Percentiles rank a stretch among this genome's conserved stretches.
Evolutionary conservation across 2,113 vertebrate species (phyloP).

Genomic region (Dasyornis broadbenti): DNA sequence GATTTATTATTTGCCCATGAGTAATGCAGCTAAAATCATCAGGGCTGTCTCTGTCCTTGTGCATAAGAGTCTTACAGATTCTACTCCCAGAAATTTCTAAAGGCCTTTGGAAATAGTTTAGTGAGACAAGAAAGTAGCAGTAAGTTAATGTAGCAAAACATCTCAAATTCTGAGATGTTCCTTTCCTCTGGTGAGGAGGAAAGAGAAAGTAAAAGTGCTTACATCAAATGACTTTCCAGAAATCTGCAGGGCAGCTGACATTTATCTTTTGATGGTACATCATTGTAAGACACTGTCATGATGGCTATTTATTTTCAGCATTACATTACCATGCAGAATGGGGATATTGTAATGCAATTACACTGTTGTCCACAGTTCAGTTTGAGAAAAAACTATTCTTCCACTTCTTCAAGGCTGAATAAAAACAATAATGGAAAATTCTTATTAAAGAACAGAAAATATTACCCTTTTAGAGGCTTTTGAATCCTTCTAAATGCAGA

Average conservation of each 20-base stretch:
- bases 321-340: neutral
- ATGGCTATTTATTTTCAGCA: neutral
- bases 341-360: neutral
- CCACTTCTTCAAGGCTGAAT: neutral
- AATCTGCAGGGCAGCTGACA: neutral
- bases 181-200: neutral
- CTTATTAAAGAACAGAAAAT: slow-evolving; percentile 28
- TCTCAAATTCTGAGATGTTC: neutral
- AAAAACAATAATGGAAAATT: neutral
- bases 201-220: neutral
- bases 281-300: neutral
- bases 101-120: neutral
- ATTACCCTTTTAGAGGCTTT: neutral
- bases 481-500: slow-evolving; percentile 10
- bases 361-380: neutral
- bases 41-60: neutral
- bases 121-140: neutral
- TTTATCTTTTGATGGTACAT: neutral
- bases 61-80: neutral
- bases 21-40: slow-evolving; percentile 13
- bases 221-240: neutral
- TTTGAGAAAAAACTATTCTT: neutral
- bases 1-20: slow-evolving; percentile 28
- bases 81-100: neutral
- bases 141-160: neutral